Base-by-base conservation (phyloP, 1,140 invertebrate species). In the Triops cancriformis region DNA sequence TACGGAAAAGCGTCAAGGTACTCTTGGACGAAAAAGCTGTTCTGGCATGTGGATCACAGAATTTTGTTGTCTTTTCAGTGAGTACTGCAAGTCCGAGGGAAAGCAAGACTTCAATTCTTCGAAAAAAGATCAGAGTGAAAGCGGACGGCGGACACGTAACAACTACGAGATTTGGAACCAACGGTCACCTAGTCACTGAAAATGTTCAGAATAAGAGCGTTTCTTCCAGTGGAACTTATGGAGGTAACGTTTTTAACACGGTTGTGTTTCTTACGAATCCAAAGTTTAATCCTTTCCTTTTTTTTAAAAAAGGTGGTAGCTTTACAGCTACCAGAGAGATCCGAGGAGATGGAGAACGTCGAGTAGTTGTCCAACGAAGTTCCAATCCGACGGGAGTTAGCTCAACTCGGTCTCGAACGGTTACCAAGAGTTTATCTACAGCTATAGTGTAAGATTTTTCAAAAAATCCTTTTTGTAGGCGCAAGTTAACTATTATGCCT, bases 101-200 rank as follows among this genome's bases (percentile, higher is more conserved):
- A 23, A 64, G 51, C 51, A 64, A 23, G 23, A 64, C 51, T 64
- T 64, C 51, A 14, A 23, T 9, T 10, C 23, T 64, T 18, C 51
- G 51, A 14, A 64, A 64, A 14, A 64, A 64, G 18, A 64, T 64
- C 9, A 9, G 51, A 18, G 51, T 64, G 10, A 64, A 64, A 64
- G 51, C 51, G 6, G 51, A 64, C 14, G n/a, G 18, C 3, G 51
- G 51, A 23, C 23, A 64, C 51, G 51, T 64, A 64, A 23, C 51
- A 64, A 64, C 51, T 64, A 64, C 31, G 31, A 37, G 23, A 64
- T 23, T 64, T 6, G 51, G 51, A 4, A 64, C 51, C 51, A 64
- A 64, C 51, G 51, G 51, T 64, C n/a, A 64, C 51, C 51, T 64
- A 64, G 51, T 64, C 51, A 64, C 51, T 23, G 51, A 64, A 64